A percentile compares a stretch with the other conserved stretches of the same genome.
Evolutionary conservation across 2,113 vertebrate species (phyloP).

Genomic region (Tragulus kanchil): DNA sequence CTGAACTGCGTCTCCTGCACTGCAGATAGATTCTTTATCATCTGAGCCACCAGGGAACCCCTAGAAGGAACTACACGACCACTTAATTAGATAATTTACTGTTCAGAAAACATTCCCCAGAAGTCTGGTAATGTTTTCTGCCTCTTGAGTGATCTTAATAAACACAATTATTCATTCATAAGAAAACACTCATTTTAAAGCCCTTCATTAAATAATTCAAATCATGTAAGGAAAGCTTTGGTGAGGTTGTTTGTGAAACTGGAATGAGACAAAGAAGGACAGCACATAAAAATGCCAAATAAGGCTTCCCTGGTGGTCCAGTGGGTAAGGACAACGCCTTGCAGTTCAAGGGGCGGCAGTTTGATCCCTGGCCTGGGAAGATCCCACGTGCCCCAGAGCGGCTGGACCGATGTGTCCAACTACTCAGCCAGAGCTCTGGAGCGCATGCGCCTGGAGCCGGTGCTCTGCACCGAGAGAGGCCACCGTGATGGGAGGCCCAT

Average conservation of each 20-base stretch:
- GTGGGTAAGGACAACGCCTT: too few relatives aligned
- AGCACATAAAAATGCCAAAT: not conserved
- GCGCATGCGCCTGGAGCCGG: too few relatives aligned
- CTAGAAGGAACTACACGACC: not conserved
- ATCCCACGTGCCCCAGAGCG: too few relatives aligned
- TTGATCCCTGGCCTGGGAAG: too few relatives aligned
- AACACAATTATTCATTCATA: not conserved
- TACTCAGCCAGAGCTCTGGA: too few relatives aligned
- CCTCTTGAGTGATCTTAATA: constrained; percentile 2
- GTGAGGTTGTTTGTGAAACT: not conserved
- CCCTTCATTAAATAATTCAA: not conserved
- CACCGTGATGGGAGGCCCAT: too few relatives aligned
- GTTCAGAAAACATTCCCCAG: not conserved
- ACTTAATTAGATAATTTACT: constrained; percentile 12
- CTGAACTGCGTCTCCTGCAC: not conserved
- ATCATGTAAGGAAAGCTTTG: not conserved
- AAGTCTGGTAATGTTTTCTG: constrained; percentile 39
- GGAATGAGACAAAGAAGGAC: not conserved
- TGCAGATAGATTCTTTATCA: not conserved
- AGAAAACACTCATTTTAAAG: constrained; percentile 50
- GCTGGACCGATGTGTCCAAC: too few relatives aligned
- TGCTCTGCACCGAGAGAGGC: too few relatives aligned
- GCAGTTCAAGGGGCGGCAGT: too few relatives aligned
- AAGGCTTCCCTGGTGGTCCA: too few relatives aligned
- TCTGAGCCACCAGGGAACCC: not conserved